phyloP scores from a whole-genome alignment of 2,113 vertebrate genomes.

The Etheostoma spectabile region DNA sequence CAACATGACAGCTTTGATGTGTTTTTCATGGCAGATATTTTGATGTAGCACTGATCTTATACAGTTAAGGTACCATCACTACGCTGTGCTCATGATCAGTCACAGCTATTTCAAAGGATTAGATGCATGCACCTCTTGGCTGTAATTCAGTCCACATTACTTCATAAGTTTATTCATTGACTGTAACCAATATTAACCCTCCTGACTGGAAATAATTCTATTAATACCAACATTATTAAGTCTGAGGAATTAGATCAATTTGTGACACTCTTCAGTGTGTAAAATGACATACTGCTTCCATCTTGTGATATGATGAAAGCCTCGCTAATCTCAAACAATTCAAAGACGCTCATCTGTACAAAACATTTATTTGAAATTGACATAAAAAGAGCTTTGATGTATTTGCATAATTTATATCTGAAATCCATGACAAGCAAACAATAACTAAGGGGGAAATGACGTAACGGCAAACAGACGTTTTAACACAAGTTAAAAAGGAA shows the following conservation, averaged over 20 bases:
- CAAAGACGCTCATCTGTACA: conserved; percentile 68
- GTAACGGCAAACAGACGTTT: conserved; percentile 36
- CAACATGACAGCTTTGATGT: too few species aligned
- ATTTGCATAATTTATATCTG: conserved; percentile 76
- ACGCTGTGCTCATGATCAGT: neutral
- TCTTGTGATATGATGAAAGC: neutral
- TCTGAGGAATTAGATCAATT: neutral
- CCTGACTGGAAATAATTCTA: neutral
- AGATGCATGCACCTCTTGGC: neutral
- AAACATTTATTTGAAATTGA: conserved; percentile 83
- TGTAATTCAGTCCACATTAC: neutral
- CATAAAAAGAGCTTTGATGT: conserved; percentile 77
- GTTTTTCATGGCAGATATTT: neutral
- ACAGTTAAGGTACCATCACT: neutral
- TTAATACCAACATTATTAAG: neutral
- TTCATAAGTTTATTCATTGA: neutral
- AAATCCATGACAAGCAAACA: conserved; percentile 73
- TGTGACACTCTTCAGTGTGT: neutral
- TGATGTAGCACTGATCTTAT: neutral
- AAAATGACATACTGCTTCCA: too few species aligned
- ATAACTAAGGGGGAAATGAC: conserved; percentile 59
- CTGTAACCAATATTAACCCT: neutral
- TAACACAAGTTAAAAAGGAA: conserved; percentile 31
- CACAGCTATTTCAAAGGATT: neutral
- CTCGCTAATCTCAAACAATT: neutral